Conservation (phyloP, 1,140 invertebrate genomes). For the Helicoverpa zea region DNA sequence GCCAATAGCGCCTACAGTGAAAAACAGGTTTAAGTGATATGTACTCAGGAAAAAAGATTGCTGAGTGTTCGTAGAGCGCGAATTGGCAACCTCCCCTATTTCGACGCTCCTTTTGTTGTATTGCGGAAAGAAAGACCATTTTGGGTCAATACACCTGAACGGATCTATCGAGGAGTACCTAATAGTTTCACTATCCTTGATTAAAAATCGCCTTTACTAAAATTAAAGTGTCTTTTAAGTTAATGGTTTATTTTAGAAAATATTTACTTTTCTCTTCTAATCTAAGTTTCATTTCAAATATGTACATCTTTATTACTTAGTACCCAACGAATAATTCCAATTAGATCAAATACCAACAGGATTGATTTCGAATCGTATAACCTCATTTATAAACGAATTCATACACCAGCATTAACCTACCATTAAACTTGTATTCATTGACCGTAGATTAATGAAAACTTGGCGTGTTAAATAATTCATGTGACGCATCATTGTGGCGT, state of each 20-base stretch:
- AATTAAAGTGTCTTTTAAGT: too few species aligned
- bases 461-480: not conserved
- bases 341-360: too few species aligned
- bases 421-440: not conserved
- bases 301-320: too few species aligned
- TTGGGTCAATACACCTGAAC: not conserved
- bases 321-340: too few species aligned
- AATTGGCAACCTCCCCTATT: not conserved
- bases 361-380: too few species aligned
- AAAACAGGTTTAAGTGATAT: conserved; percentile 29
- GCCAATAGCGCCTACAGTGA: conserved; percentile 13
- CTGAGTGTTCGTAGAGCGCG: not conserved
- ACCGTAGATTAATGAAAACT: too few species aligned
- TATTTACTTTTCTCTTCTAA: too few species aligned
- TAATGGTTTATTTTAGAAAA: too few species aligned
- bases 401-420: too few species aligned
- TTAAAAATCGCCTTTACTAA: too few species aligned
- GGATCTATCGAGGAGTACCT: not conserved
- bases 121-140: not conserved
- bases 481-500: not conserved
- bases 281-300: too few species aligned
- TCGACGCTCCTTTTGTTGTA: not conserved
- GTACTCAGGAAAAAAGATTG: conserved; percentile 22
- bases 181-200: not conserved
- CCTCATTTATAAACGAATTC: too few species aligned